Conservation (phyloP, 1,140 invertebrate genomes). For the Drosophila pectinifera region DNA sequence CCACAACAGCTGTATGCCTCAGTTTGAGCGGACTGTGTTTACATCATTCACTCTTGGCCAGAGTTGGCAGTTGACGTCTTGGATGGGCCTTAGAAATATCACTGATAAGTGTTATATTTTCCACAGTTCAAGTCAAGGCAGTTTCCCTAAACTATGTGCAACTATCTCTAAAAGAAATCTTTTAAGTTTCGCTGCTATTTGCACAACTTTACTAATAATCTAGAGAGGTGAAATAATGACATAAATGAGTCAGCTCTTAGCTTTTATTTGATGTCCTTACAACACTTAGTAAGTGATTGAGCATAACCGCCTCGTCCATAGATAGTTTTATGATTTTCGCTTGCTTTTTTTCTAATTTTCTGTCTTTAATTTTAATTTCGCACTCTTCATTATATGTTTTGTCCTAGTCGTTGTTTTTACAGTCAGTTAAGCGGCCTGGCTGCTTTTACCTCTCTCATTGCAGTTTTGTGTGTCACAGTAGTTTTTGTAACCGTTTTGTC, state of each 20-base stretch:
- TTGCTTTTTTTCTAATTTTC: conserved; percentile 29
- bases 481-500: conserved; percentile 38
- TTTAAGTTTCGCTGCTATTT: too few relatives aligned
- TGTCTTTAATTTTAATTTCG: conserved; percentile 55
- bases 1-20: conserved; percentile 53
- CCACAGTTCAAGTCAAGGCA: not conserved
- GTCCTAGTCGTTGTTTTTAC: conserved; percentile 37
- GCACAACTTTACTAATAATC: not conserved
- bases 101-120: not conserved
- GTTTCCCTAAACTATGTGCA: too few relatives aligned
- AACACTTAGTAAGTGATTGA: conserved; percentile 16
- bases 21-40: conserved; percentile 29
- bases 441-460: conserved; percentile 28
- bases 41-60: conserved; percentile 61
- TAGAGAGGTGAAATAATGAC: not conserved
- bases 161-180: too few relatives aligned
- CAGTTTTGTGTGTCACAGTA: conserved; percentile 45
- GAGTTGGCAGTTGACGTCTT: not conserved
- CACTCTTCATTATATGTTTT: conserved; percentile 53
- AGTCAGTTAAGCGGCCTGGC: conserved; percentile 36
- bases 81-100: not conserved
- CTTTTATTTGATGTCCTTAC: too few relatives aligned
- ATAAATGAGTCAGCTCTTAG: too few relatives aligned
- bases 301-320: not conserved
- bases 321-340: not conserved